Conservation (phyloP, 1,140 invertebrate species). For the Idris sp. region DNA sequence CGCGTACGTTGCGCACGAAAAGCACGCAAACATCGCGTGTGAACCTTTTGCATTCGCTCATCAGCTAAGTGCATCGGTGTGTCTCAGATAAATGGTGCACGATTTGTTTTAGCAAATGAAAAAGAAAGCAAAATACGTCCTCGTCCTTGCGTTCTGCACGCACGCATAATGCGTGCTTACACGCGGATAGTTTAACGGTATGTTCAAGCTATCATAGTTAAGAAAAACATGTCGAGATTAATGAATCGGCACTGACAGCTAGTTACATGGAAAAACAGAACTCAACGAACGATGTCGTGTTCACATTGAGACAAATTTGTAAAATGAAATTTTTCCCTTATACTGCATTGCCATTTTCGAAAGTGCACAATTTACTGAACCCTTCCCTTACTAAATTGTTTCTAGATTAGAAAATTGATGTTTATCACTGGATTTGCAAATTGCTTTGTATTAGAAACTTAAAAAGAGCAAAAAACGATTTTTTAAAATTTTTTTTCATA, state of each 20-base stretch:
- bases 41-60: slow-evolving; percentile 58
- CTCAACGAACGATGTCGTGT: too few relatives aligned
- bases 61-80: slow-evolving; percentile 68
- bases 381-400: too few relatives aligned
- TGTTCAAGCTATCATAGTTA: slow-evolving; percentile 25
- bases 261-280: slow-evolving; percentile 21
- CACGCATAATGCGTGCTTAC: slow-evolving; percentile 41
- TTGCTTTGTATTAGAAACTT: too few relatives aligned
- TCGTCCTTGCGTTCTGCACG: slow-evolving; percentile 41
- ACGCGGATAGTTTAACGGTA: slow-evolving; percentile 50
- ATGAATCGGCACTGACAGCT: slow-evolving; percentile 42
- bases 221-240: slow-evolving; percentile 29
- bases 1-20: slow-evolving; percentile 53
- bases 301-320: too few relatives aligned
- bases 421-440: too few relatives aligned
- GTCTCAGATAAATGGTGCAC: slow-evolving; percentile 63
- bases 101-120: slow-evolving; percentile 68
- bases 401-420: too few relatives aligned
- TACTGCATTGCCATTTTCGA: too few relatives aligned
- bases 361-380: too few relatives aligned
- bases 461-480: too few relatives aligned
- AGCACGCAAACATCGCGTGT: slow-evolving; percentile 70
- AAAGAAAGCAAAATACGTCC: slow-evolving; percentile 60
- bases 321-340: too few relatives aligned
- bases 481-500: too few relatives aligned